Conservation (phyloP, 2,113 vertebrate genomes). For the Cryptomyrus ogoouensis region DNA sequence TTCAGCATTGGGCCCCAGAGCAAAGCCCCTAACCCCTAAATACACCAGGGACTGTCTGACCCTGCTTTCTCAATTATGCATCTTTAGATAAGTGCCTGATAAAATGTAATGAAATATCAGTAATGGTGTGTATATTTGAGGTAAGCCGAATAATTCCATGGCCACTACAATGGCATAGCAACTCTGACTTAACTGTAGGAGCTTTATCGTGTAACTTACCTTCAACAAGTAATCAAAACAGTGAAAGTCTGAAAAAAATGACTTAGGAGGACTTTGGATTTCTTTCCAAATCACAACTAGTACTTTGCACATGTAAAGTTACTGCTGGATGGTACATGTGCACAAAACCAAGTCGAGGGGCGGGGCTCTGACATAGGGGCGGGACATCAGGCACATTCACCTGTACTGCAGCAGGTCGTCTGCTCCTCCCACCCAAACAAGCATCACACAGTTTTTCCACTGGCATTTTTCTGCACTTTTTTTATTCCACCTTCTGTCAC, state of each 20-base stretch:
- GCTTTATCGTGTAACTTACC: not conserved
- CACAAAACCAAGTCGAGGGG: constrained; percentile 18
- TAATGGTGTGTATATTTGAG: not conserved
- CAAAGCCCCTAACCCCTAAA: not conserved
- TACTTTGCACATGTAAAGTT: constrained; percentile 59
- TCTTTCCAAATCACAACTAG: too few species aligned
- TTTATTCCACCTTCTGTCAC: not conserved
- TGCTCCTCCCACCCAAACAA: not conserved
- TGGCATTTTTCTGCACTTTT: not conserved
- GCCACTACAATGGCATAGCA: not conserved
- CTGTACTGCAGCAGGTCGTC: too few species aligned
- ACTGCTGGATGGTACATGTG: constrained; percentile 25
- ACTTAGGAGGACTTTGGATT: constrained; percentile 42
- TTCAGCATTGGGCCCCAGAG: not conserved
- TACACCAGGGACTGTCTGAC: not conserved
- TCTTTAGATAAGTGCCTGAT: not conserved
- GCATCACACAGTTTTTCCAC: not conserved
- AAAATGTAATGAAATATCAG: not conserved
- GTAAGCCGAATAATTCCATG: not conserved
- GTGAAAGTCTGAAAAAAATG: constrained; percentile 44
- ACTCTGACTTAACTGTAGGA: not conserved
- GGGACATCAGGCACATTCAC: not conserved
- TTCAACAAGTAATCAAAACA: not conserved
- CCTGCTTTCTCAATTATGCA: not conserved
- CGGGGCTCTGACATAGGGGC: too few species aligned